Percentiles rank a stretch among this genome's conserved stretches.
These are phyloP conservation scores for Ichneumon xanthorius DNA, from an alignment of 2,888 invertebrate species.

Conservation along the genomic window DNA sequence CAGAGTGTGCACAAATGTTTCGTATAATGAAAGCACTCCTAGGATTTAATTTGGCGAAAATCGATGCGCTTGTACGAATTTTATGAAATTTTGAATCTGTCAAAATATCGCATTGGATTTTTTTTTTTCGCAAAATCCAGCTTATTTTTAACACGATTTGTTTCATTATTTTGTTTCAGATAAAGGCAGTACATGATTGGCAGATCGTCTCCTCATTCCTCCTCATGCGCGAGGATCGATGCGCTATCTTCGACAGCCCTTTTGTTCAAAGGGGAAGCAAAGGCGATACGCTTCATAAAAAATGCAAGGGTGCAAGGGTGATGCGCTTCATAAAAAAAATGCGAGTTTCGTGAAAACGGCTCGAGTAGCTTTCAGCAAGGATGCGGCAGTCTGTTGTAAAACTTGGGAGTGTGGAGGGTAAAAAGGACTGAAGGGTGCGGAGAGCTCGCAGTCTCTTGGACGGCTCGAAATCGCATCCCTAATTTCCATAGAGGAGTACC, in stretches of 20 bases:
- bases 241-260: neutral
- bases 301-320: neutral
- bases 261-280: neutral
- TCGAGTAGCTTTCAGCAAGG: constrained; percentile 13
- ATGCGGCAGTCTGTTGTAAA: constrained; percentile 13
- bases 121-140: no score
- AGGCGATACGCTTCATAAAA: neutral
- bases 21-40: neutral
- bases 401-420: constrained; percentile 3
- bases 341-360: neutral
- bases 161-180: neutral
- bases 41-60: neutral
- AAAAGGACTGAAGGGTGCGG: constrained; percentile 18
- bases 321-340: constrained; percentile 1
- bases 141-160: no score
- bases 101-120: no score
- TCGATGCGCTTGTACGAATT: neutral
- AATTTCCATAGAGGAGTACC: constrained; percentile 46
- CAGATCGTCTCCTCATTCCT: neutral
- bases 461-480: constrained; percentile 51
- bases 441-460: constrained; percentile 25
- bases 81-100: neutral
- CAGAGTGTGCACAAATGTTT: neutral
- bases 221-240: neutral
- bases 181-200: neutral